Base-by-base conservation (phyloP, 2,888 invertebrate species). In the Liodrosophila aerea region DNA sequence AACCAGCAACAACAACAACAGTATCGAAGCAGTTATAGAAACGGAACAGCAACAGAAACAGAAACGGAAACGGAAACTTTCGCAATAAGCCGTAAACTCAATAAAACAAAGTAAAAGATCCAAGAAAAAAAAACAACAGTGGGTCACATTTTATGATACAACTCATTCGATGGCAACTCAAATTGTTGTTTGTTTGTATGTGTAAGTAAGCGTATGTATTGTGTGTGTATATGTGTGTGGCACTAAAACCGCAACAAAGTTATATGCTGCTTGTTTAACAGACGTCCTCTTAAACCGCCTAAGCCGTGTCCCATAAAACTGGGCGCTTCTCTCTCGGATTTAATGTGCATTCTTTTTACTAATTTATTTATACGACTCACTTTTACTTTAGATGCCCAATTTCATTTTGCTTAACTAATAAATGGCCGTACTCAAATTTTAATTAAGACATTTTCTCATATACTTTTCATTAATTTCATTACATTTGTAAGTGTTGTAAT, bases 91-190 rank as follows among this genome's bases (percentile, higher is more conserved):
- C 57, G 22, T 9, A 18, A 64, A 51, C 46, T 56, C 63, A 70
- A 66, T 76, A 75, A 75, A 76, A 75, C 76, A 68, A 73, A 70
- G 66, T 59, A 52, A 56, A 50, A 61, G 56, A 39, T 44, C 45
- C n/a, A n/a, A n/a, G n/a, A n/a, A n/a, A n/a, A 46, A 63, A 44
- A 68, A 56, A 59, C 39, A 63, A 57, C 75, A 68, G 59, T 71
- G 68, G 80, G 64, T 73, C 75, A 66, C 76, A 81, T 77, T 78
- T 78, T 81, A 77, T 64, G 81, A 56, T 62, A 54, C 71, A 80
- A 80, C 72, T 64, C 66, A 54, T n/a, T n/a, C n/a, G n/a, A 50
- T 72, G 43, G 15, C 37, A 11, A 47, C 57, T 58, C 36, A 22
- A 57, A 46, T 4, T 4, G 9, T 29, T 29, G 11, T n/a, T 22